Evolutionary conservation across 2,113 vertebrate genomes (phyloP).

Genomic region (Macrotus californicus): DNA sequence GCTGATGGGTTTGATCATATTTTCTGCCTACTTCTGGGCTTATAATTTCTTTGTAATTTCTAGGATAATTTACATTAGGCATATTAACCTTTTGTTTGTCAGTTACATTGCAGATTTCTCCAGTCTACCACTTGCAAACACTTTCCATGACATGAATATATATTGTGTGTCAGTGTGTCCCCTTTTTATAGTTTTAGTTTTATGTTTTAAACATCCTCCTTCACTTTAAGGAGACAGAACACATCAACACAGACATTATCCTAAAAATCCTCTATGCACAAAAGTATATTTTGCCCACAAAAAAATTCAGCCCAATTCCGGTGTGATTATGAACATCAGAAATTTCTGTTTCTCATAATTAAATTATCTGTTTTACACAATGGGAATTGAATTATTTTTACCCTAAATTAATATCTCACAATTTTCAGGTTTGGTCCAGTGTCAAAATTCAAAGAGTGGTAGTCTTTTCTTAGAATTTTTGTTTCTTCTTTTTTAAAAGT

Average conservation of each 20-base stretch:
- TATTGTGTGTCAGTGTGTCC: neutral
- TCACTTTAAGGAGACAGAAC: neutral
- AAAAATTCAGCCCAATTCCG: conserved; percentile 27
- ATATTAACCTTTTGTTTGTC: neutral
- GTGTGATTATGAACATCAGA: conserved; percentile 31
- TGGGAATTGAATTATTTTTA: conserved; percentile 53
- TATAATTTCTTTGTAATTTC: conserved; percentile 3
- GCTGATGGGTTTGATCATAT: neutral
- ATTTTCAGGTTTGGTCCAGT: conserved; percentile 72
- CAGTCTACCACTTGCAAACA: neutral
- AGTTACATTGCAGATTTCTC: neutral
- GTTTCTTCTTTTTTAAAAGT: neutral
- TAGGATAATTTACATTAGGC: neutral
- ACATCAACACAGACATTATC: neutral
- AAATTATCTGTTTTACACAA: conserved; percentile 21
- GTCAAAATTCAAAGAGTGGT: conserved; percentile 55
- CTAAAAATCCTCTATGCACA: neutral
- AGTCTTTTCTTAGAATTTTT: neutral
- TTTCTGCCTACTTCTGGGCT: neutral
- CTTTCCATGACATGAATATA: neutral
- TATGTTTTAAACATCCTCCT: neutral
- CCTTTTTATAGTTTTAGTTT: neutral
- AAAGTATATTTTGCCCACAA: neutral
- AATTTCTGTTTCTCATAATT: conserved; percentile 54
- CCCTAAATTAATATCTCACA: conserved; percentile 48